Conservation (phyloP, 2,797 vertebrate genomes). For the Cynopterus sphinx region DNA sequence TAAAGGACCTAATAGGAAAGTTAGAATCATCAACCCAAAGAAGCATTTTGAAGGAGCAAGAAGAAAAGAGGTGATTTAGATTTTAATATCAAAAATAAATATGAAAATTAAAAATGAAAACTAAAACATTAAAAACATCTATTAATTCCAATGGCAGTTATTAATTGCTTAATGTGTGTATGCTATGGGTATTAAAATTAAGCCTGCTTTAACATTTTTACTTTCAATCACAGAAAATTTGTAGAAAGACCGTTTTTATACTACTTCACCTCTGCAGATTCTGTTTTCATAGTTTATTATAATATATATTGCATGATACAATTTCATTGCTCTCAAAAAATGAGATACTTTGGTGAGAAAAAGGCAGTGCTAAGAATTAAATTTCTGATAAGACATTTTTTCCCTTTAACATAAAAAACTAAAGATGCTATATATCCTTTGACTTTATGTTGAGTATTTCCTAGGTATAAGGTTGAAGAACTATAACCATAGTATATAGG, state of each 20-base stretch:
- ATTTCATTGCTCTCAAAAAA: constrained; percentile 9
- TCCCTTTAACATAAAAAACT: neutral
- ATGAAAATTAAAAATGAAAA: neutral
- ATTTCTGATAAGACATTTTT: neutral
- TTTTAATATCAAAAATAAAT: neutral
- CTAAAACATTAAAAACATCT: neutral
- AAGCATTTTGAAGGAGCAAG: neutral
- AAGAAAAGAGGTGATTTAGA: neutral
- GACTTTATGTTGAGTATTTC: neutral
- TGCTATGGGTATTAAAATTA: neutral
- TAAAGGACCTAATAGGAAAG: neutral
- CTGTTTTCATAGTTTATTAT: constrained; percentile 14
- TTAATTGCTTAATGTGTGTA: neutral
- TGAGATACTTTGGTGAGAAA: neutral
- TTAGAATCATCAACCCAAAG: neutral
- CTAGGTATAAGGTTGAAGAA: neutral
- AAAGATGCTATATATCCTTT: neutral
- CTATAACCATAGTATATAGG: neutral
- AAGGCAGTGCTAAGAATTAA: neutral
- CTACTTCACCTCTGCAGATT: neutral
- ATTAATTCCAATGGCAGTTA: neutral
- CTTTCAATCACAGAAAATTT: neutral
- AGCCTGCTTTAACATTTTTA: neutral
- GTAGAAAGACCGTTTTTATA: neutral
- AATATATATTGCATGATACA: neutral